These are phyloP conservation scores for Neolamprologus multifasciatus DNA, from an alignment of 2,797 vertebrate genomes.

Conservation along the genomic window DNA sequence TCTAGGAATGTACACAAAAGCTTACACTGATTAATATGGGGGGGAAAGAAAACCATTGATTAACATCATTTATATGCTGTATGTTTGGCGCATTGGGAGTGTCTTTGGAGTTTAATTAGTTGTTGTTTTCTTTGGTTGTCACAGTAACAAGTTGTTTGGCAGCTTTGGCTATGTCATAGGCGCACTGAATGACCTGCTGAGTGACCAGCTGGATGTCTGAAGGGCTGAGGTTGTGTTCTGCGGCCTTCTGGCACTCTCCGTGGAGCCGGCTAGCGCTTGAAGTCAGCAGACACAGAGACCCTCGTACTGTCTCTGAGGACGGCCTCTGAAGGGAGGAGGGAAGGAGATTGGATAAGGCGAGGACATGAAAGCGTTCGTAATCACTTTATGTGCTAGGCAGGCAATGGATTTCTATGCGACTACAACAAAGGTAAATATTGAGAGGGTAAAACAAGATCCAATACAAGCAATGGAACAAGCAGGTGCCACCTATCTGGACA, in stretches of 20 bases:
- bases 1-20: conserved; percentile 22
- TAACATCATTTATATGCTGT: conserved; percentile 35
- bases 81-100: not conserved
- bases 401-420: not conserved
- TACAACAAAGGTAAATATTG: not conserved
- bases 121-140: conserved; percentile 99
- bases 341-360: not conserved
- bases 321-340: conserved; percentile 79
- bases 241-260: conserved; percentile 88
- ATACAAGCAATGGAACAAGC: not conserved
- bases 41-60: conserved; percentile 74
- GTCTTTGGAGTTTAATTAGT: conserved; percentile 59
- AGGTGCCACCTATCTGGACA: not conserved
- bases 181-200: conserved; percentile 99
- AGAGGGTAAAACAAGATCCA: not conserved
- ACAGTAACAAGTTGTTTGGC: conserved; percentile 98
- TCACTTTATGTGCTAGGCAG: not conserved
- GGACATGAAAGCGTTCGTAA: not conserved
- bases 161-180: conserved; percentile 98
- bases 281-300: conserved; percentile 89
- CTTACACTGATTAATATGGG: conserved; percentile 61
- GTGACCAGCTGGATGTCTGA: conserved; percentile 92
- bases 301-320: conserved; percentile 85
- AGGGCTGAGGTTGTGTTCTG: conserved; percentile 74
- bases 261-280: conserved; percentile 93